phyloP scores from a whole-genome alignment of 2,113 vertebrate species.

The Danionella cerebrum region DNA sequence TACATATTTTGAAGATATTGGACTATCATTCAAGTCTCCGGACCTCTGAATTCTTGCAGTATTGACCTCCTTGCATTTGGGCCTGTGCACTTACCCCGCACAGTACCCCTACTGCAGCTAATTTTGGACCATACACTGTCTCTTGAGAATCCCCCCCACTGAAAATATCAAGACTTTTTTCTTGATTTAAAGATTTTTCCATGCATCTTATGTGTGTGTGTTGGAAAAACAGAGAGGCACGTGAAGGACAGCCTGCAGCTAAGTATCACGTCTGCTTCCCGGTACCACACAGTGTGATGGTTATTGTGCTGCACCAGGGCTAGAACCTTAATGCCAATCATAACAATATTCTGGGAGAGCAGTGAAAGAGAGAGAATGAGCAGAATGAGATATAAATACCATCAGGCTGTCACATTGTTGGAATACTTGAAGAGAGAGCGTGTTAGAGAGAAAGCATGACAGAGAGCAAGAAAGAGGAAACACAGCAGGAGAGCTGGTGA shows the following conservation, averaged over 20 bases:
- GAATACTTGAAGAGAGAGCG: slow-evolving; percentile 36
- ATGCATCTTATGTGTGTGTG: slow-evolving; percentile 20
- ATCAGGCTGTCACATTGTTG: slow-evolving; percentile 39
- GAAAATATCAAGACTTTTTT: no score
- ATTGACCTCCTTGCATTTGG: no score
- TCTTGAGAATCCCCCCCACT: no score
- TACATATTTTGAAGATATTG: no score
- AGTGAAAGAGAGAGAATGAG: slow-evolving; percentile 39
- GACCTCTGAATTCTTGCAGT: no score
- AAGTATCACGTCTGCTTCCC: slow-evolving; percentile 36
- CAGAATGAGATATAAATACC: slow-evolving; percentile 40
- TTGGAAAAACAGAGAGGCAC: slow-evolving; percentile 26
- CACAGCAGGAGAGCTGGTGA: slow-evolving; percentile 30
- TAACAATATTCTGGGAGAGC: slow-evolving; percentile 53
- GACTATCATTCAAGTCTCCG: no score
- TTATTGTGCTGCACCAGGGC: slow-evolving; percentile 41
- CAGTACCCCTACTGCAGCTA: background rate
- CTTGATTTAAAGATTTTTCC: no score
- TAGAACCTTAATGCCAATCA: slow-evolving; percentile 48
- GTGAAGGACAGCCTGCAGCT: slow-evolving; percentile 31
- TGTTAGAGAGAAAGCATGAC: slow-evolving; percentile 29
- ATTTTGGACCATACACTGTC: no score
- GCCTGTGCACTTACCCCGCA: no score
- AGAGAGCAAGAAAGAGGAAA: slow-evolving; percentile 24
- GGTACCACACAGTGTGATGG: slow-evolving; percentile 37